Percentiles rank a stretch among this genome's conserved stretches.
Evolutionary conservation across 2,888 invertebrate species (phyloP).

Genomic region (Hydraecia micacea): DNA sequence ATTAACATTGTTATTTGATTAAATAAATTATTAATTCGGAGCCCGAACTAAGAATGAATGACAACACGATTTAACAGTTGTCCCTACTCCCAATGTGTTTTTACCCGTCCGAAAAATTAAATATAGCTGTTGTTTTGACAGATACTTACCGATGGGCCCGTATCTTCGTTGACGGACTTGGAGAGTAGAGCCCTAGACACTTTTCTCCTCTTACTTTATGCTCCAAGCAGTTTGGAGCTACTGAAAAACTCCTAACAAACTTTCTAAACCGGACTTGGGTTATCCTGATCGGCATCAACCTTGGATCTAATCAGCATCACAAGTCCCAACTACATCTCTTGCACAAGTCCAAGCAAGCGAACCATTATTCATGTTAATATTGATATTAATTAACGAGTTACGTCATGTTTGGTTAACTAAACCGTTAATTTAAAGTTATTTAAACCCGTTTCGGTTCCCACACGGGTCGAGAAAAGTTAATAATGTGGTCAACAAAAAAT

Average conservation of each 20-base stretch:
- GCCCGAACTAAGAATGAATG: no score
- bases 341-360: constrained; percentile 38
- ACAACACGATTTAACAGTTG: no score
- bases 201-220: neutral
- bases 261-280: constrained; percentile 23
- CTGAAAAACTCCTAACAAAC: constrained; percentile 10
- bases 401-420: constrained; percentile 62
- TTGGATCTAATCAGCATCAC: neutral
- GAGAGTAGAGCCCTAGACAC: no score
- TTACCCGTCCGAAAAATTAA: no score
- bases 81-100: no score
- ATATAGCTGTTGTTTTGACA: no score
- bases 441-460: constrained; percentile 69
- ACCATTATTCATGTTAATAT: constrained; percentile 65
- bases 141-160: no score
- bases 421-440: constrained; percentile 67
- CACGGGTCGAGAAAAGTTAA: constrained; percentile 53
- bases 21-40: no score
- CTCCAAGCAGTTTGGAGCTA: neutral
- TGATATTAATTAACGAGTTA: constrained; percentile 67
- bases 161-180: no score
- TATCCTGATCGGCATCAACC: constrained; percentile 38
- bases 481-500: constrained; percentile 60
- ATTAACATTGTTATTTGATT: no score
- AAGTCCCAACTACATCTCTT: constrained; percentile 26